These are phyloP conservation scores for Aelia acuminata DNA, from an alignment of 2,888 invertebrate species.

Conservation along the genomic window DNA sequence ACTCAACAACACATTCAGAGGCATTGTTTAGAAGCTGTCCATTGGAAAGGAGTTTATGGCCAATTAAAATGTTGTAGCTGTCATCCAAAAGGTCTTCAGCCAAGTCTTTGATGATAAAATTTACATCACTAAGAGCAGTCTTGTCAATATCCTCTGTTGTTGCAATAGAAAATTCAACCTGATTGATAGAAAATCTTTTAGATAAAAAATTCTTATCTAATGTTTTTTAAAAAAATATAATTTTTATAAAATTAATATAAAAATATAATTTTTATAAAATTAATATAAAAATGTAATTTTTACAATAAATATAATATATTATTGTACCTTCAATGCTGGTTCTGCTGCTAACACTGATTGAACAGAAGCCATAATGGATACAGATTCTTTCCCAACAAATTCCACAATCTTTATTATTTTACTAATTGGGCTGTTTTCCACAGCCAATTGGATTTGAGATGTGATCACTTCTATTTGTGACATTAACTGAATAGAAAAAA, in stretches of 20 bases:
- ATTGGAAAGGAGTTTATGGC: constrained; percentile 77
- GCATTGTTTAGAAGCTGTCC: constrained; percentile 74
- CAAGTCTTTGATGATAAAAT: constrained; percentile 76
- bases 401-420: constrained; percentile 83
- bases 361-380: constrained; percentile 75
- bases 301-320: background rate
- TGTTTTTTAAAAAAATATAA: no score
- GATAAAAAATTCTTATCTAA: background rate
- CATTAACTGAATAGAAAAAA: constrained; percentile 59
- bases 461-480: constrained; percentile 72
- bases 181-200: constrained; percentile 63
- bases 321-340: constrained; percentile 76
- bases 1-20: constrained; percentile 75
- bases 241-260: no score
- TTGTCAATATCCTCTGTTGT: constrained; percentile 27
- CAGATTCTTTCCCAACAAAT: constrained; percentile 75
- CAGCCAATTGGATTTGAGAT: constrained; percentile 79
- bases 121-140: constrained; percentile 69
- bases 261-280: no score
- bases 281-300: no score
- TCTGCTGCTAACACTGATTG: constrained; percentile 79
- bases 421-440: constrained; percentile 81
- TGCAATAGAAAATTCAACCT: constrained; percentile 49
- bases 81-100: constrained; percentile 75
- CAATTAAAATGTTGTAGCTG: constrained; percentile 78